A percentile compares a stretch with the other conserved stretches of the same genome.
phyloP scores from a whole-genome alignment of 2,888 invertebrate genomes.

The Eupithecia subfuscata region DNA sequence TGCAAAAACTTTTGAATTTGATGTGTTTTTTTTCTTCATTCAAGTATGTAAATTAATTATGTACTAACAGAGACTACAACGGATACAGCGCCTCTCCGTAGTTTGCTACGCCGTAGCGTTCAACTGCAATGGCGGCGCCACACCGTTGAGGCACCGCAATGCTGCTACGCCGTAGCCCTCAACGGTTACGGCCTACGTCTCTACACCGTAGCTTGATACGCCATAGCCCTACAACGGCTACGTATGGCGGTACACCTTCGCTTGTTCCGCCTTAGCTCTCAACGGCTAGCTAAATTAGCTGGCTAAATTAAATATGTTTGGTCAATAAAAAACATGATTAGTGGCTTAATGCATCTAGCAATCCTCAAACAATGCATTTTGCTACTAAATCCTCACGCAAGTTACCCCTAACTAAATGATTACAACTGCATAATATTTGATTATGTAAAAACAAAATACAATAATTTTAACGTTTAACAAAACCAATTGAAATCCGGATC shows the following conservation, averaged over 20 bases:
- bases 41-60: no score
- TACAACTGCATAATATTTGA: neutral
- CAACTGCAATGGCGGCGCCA: no score
- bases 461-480: neutral
- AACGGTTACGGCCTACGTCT: neutral
- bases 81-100: neutral
- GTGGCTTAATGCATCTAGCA: neutral
- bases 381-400: neutral
- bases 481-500: conserved; percentile 5
- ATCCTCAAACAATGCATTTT: neutral
- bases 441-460: neutral
- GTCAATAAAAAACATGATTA: neutral
- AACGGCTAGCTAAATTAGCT: neutral
- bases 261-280: neutral
- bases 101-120: no score
- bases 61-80: no score
- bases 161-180: neutral
- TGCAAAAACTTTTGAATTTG: no score
- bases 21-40: no score
- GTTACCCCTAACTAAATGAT: neutral
- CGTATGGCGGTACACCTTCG: neutral
- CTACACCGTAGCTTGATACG: neutral
- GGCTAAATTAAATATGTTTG: neutral
- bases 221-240: neutral
- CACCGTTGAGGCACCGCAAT: neutral